phyloP scores from a whole-genome alignment of 2,113 vertebrate species.

The Poeciliopsis prolifica region DNA sequence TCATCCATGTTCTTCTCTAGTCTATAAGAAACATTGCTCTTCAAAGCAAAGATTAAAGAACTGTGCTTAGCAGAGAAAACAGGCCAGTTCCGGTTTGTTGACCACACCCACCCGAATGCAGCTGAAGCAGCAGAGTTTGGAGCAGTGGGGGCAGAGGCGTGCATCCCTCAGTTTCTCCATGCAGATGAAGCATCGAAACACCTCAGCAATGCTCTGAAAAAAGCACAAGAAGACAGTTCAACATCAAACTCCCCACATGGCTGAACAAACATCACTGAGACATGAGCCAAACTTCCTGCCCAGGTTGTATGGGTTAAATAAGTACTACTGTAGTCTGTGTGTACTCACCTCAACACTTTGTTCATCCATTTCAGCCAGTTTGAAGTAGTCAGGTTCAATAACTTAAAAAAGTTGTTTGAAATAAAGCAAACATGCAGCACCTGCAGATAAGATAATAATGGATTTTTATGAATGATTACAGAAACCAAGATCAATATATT shows the following conservation, averaged over 20 bases:
- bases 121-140: conserved; percentile 99
- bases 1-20: background rate
- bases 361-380: conserved; percentile 82
- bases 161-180: conserved; percentile 99
- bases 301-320: background rate
- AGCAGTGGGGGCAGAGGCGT: conserved; percentile 96
- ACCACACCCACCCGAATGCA: conserved; percentile 90
- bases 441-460: no score
- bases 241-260: background rate
- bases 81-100: background rate
- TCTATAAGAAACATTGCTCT: background rate
- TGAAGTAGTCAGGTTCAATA: conserved; percentile 17
- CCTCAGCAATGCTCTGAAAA: conserved; percentile 94
- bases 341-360: conserved; percentile 82
- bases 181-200: conserved; percentile 99
- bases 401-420: conserved; percentile 25
- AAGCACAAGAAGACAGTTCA: background rate
- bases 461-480: no score
- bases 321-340: background rate
- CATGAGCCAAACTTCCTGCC: background rate
- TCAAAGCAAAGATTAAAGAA: background rate
- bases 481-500: no score
- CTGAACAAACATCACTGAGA: no score
- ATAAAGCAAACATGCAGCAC: background rate
- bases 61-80: background rate